phyloP scores from a whole-genome alignment of 2,113 vertebrate genomes.

The Damaliscus lunatus region DNA sequence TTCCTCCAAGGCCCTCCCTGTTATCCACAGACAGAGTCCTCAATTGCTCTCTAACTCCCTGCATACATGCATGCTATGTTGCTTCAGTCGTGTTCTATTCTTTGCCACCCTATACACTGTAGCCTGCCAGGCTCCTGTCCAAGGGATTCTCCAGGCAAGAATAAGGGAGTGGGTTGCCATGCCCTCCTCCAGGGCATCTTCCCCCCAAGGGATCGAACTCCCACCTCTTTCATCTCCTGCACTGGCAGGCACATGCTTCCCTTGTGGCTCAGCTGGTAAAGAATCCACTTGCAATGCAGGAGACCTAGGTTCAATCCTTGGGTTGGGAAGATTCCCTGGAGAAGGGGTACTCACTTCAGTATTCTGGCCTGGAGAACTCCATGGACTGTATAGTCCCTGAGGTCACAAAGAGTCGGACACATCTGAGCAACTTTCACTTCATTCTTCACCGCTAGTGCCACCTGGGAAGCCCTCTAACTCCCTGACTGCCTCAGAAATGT shows the following conservation, averaged over 20 bases:
- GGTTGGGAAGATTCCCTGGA: neutral
- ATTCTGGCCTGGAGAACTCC: neutral
- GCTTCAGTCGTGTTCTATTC: neutral
- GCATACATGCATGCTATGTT: accelerated
- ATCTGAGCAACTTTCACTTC: neutral
- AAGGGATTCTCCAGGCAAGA: neutral
- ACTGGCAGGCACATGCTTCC: neutral
- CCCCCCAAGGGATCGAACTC: neutral
- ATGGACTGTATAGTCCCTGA: neutral
- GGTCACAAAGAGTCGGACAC: neutral
- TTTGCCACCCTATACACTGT: neutral
- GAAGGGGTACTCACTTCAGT: neutral
- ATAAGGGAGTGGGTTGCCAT: neutral
- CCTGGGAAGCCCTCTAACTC: neutral
- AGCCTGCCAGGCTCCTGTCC: neutral
- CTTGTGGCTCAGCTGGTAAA: neutral
- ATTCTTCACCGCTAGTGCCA: neutral
- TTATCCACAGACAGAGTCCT: neutral
- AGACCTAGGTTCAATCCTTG: neutral
- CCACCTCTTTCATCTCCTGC: neutral
- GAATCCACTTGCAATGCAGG: neutral
- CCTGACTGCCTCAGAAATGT: neutral
- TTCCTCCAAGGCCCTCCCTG: neutral
- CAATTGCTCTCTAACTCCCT: neutral
- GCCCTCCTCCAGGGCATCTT: neutral